Conservation (phyloP, 1,140 invertebrate genomes). For the Zaprionus ghesquierei region DNA sequence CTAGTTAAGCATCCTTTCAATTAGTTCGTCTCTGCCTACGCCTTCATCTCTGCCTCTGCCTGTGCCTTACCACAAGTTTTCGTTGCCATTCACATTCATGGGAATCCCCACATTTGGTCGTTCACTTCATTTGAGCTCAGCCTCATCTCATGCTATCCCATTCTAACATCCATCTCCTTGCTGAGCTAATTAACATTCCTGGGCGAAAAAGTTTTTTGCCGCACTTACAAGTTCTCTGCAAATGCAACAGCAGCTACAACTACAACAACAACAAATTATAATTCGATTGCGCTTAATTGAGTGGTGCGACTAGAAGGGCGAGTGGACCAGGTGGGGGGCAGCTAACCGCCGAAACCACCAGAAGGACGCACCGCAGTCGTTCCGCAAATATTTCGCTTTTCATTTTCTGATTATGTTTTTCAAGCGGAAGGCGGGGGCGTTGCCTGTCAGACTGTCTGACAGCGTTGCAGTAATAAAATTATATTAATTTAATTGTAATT, state of each 20-base stretch:
- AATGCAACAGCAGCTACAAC: constrained; percentile 13
- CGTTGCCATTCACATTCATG: not conserved
- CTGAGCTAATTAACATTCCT: constrained; percentile 25
- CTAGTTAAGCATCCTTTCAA: not conserved
- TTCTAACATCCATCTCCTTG: not conserved
- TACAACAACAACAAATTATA: constrained; percentile 53
- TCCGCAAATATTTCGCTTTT: constrained; percentile 47
- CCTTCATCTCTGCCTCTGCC: not conserved
- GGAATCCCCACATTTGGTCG: constrained; percentile 6
- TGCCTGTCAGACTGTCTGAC: not conserved
- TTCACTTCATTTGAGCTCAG: constrained; percentile 1
- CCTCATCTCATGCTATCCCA: not conserved
- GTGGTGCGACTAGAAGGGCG: constrained; percentile 32
- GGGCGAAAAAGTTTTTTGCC: constrained; percentile 4
- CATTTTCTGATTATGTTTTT: constrained; percentile 64
- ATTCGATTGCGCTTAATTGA: constrained; percentile 73
- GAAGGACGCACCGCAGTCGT: constrained; percentile 6
- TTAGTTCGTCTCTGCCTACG: not conserved
- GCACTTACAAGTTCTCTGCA: constrained; percentile 21
- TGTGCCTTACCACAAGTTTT: not conserved
- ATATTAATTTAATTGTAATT: constrained; percentile 75
- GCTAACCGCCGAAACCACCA: constrained; percentile 22
- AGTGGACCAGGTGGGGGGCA: not conserved
- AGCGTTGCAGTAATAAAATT: constrained; percentile 49
- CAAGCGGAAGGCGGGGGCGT: not conserved